Percentiles rank a stretch among this genome's conserved stretches.
These are phyloP conservation scores for Aricia artaxerxes DNA, from an alignment of 2,888 invertebrate genomes.

Conservation along the genomic window DNA sequence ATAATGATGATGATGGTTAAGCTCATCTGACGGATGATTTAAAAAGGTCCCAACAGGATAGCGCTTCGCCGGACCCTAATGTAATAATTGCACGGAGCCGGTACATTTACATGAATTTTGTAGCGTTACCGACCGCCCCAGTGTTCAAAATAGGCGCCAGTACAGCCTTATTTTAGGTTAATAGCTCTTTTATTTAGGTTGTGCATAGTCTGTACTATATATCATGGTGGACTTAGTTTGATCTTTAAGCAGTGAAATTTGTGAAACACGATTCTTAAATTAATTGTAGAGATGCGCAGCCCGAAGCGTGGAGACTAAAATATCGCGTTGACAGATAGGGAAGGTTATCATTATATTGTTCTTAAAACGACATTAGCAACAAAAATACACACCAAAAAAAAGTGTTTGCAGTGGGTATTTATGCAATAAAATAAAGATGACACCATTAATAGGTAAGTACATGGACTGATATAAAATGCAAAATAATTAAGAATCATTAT, in stretches of 20 bases:
- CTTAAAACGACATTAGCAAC: not conserved
- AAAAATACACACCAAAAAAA: not conserved
- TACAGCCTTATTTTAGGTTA: slow-evolving; percentile 25
- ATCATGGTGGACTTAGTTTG: not conserved
- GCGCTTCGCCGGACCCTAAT: not conserved
- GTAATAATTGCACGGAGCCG: not conserved
- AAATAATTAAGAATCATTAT: not conserved
- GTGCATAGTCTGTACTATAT: slow-evolving; percentile 1
- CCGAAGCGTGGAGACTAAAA: no score
- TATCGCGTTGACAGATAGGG: not conserved
- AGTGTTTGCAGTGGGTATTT: not conserved
- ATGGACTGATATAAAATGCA: not conserved
- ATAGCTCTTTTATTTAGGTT: slow-evolving; percentile 22
- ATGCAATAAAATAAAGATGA: not conserved
- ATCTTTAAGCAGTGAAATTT: not conserved
- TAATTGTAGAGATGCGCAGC: not conserved
- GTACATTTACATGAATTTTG: slow-evolving; percentile 31
- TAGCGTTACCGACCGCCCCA: slow-evolving; percentile 31
- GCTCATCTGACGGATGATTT: not conserved
- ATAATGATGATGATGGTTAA: slow-evolving; percentile 6
- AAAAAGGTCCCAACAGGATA: not conserved
- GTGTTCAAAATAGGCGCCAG: slow-evolving; percentile 17
- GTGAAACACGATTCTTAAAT: not conserved
- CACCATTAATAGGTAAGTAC: not conserved
- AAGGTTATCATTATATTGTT: not conserved